A percentile compares a stretch with the other conserved stretches of the same genome.
Evolutionary conservation across 2,113 vertebrate genomes (phyloP).

Genomic region (Spilogale gracilis): DNA sequence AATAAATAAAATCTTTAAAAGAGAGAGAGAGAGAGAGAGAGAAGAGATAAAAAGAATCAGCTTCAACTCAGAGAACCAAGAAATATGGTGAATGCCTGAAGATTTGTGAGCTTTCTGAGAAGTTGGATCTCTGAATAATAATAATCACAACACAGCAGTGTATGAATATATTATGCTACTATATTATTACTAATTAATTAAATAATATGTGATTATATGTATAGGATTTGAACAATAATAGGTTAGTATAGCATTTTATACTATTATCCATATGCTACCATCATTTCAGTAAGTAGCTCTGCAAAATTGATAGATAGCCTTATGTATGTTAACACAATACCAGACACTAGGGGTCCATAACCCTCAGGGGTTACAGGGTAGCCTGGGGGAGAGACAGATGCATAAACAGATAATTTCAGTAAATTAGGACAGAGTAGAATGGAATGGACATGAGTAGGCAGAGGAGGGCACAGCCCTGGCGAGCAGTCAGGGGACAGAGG

Average conservation of each 20-base stretch:
- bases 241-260: not conserved
- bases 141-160: not conserved
- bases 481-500: not conserved
- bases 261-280: not conserved
- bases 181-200: not conserved
- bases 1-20: no score
- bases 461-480: not conserved
- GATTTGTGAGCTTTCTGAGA: not conserved
- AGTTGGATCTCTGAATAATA: not conserved
- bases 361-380: not conserved
- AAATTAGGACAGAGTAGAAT: no score
- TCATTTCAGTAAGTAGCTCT: not conserved
- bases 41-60: not conserved
- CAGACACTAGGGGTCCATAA: not conserved
- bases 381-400: not conserved
- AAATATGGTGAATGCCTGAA: not conserved
- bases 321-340: no score
- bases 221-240: not conserved
- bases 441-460: no score
- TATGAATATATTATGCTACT: not conserved
- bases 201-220: not conserved
- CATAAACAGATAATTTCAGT: not conserved
- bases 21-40: not conserved
- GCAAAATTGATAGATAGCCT: not conserved
- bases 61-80: not conserved